Evolutionary conservation across 2,888 invertebrate genomes (phyloP).

Genomic region (Ormyrus pomaceus): DNA sequence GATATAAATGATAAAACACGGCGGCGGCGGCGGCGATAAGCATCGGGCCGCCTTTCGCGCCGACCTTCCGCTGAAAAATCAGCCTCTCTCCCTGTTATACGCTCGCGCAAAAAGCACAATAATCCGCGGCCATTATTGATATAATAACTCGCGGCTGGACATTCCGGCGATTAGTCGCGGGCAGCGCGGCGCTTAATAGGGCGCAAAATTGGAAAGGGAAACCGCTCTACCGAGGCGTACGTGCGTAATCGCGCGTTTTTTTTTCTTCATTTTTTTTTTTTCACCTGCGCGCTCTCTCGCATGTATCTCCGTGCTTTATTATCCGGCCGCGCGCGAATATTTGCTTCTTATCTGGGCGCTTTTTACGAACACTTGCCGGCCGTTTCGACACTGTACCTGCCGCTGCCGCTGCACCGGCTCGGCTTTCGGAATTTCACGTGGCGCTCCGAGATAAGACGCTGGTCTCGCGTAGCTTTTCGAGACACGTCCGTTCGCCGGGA

Average conservation of each 20-base stretch:
- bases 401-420: neutral
- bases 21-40: conserved; percentile 11
- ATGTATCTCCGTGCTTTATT: conserved; percentile 29
- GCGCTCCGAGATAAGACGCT: neutral
- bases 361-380: neutral
- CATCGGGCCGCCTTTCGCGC: neutral
- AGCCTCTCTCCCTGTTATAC: no score
- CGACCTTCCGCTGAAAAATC: neutral
- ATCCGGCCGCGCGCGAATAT: conserved; percentile 15
- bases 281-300: conserved; percentile 11
- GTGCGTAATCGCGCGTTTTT: conserved; percentile 15
- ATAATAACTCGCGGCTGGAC: neutral
- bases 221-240: neutral
- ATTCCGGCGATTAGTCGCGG: neutral
- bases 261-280: neutral
- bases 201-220: conserved; percentile 12
- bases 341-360: conserved; percentile 19
- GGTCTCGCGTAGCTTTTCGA: conserved; percentile 18
- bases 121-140: conserved; percentile 11
- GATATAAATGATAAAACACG: conserved; percentile 41
- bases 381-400: conserved; percentile 17
- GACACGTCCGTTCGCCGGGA: neutral
- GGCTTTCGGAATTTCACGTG: conserved; percentile 5
- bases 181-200: conserved; percentile 1
- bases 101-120: neutral